Percentiles rank a stretch among this genome's conserved stretches.
These are phyloP conservation scores for Sander lucioperca DNA, from an alignment of 2,113 vertebrate species.

Conservation along the genomic window DNA sequence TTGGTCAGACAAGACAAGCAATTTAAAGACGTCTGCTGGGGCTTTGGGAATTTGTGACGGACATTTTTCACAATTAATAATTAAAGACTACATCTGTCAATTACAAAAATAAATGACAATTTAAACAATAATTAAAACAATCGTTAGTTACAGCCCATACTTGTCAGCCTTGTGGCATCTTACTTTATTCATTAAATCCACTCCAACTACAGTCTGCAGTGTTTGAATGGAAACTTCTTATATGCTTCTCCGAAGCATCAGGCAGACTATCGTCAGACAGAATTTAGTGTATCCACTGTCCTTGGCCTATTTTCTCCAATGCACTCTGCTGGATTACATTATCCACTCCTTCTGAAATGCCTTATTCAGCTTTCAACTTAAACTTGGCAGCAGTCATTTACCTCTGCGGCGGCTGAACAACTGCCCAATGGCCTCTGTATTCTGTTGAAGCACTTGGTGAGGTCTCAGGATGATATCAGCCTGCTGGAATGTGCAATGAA, in stretches of 20 bases:
- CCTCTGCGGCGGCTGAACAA: constrained; percentile 60
- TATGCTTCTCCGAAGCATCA: background rate
- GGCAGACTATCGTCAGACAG: constrained; percentile 15
- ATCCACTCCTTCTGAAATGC: constrained; percentile 58
- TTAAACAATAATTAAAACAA: background rate
- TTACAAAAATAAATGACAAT: background rate
- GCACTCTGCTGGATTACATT: constrained; percentile 65
- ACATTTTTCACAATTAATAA: background rate
- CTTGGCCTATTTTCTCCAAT: constrained; percentile 46
- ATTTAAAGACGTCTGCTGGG: background rate
- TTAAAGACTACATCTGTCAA: background rate
- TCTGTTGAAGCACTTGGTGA: constrained; percentile 58
- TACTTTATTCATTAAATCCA: background rate
- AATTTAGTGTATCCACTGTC: constrained; percentile 15
- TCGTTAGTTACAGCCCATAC: background rate
- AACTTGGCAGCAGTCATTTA: constrained; percentile 71
- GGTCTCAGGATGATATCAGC: constrained; percentile 78
- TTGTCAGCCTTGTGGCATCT: background rate
- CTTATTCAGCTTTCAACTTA: constrained; percentile 69
- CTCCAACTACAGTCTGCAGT: background rate
- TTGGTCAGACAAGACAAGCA: background rate
- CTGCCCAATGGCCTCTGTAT: constrained; percentile 58
- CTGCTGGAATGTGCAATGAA: constrained; percentile 82
- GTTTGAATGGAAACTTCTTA: constrained; percentile 12
- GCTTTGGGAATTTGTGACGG: background rate